phyloP scores from a whole-genome alignment of 2,113 vertebrate species.

The Crotalus helleri region DNA sequence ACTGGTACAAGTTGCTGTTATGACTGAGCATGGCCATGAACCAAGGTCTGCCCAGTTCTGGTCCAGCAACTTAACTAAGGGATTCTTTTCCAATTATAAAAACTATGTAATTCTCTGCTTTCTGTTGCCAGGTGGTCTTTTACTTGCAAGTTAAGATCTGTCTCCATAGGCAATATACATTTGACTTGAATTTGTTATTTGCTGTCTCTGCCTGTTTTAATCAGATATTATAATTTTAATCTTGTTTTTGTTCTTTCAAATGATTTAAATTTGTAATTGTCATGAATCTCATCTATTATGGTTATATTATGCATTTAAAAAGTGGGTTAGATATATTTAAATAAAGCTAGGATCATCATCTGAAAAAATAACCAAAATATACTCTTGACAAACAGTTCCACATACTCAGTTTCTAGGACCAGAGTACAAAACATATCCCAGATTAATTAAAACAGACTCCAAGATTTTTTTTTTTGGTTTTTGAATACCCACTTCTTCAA shows the following conservation, averaged over 20 bases:
- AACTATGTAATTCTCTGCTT: background rate
- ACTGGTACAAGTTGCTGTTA: background rate
- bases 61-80: background rate
- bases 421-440: background rate
- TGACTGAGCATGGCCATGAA: background rate
- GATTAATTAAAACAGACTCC: background rate
- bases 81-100: background rate
- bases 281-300: background rate
- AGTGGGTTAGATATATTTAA: background rate
- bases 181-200: background rate
- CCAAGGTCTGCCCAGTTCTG: background rate
- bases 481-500: background rate
- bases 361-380: background rate
- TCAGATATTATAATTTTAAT: background rate
- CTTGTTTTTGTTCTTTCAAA: background rate
- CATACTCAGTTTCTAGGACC: background rate
- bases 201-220: background rate
- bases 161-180: background rate
- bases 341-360: background rate
- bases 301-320: background rate
- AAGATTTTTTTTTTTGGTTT: background rate
- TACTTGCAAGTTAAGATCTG: background rate
- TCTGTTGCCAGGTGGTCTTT: background rate
- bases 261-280: background rate
- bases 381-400: background rate